Evolutionary conservation across 2,113 vertebrate genomes (phyloP).

Genomic region (Brachypteracias leptosomus): DNA sequence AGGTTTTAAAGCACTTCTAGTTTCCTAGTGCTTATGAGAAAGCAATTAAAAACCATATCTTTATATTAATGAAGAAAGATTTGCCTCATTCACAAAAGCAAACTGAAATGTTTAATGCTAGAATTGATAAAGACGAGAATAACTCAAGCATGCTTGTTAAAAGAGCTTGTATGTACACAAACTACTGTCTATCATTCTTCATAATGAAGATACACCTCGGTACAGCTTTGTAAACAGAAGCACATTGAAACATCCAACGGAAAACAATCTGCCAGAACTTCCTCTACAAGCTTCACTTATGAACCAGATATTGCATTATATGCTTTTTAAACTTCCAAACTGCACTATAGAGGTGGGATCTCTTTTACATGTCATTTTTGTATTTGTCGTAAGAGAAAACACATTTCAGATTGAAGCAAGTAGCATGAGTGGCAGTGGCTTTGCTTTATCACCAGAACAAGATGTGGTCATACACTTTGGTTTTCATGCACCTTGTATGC

Average conservation of each 20-base stretch:
- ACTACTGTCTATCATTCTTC: neutral
- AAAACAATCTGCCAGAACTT: neutral
- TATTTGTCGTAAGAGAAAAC: neutral
- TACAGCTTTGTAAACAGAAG: neutral
- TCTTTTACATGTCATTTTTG: neutral
- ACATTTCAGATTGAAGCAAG: neutral
- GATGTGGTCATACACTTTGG: neutral
- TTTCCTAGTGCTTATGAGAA: neutral
- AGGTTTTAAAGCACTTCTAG: neutral
- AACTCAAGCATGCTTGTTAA: neutral
- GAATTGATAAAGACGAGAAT: neutral
- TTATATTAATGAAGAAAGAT: neutral
- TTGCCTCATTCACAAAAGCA: neutral
- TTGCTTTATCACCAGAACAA: neutral
- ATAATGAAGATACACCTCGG: neutral
- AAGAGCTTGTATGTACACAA: neutral
- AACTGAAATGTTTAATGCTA: neutral
- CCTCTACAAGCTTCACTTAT: neutral
- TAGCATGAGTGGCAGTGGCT: neutral
- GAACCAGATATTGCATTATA: neutral
- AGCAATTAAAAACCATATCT: neutral
- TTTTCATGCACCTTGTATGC: neutral
- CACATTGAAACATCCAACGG: neutral
- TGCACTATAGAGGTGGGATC: neutral
- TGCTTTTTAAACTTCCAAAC: neutral